Percentiles rank a stretch among this genome's conserved stretches.
Conservation (phyloP, 1,140 invertebrate species). For the Drosophila carrolli region DNA sequence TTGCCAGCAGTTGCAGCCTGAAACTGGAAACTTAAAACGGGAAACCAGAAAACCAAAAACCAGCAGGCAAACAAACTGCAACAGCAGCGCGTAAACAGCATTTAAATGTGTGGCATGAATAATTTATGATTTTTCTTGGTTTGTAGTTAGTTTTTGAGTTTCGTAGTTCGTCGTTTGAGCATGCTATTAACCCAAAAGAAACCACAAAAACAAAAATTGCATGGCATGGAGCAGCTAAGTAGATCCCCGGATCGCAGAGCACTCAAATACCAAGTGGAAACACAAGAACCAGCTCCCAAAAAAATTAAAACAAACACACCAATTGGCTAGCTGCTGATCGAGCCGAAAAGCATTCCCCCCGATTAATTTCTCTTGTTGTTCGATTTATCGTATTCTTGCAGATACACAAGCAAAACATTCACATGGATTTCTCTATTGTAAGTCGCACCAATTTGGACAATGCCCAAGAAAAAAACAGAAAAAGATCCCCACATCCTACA, state of each 20-base stretch:
- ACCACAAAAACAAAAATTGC: slow-evolving; percentile 23
- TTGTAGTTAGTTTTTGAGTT: slow-evolving; percentile 43
- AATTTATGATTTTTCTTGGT: slow-evolving; percentile 69
- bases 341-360: slow-evolving; percentile 49
- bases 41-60: slow-evolving; percentile 18
- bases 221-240: slow-evolving; percentile 33
- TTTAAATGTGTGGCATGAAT: slow-evolving; percentile 75
- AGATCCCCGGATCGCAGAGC: slow-evolving; percentile 26
- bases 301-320: slow-evolving; percentile 23
- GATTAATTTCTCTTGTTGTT: slow-evolving; percentile 78
- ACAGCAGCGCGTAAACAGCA: slow-evolving; percentile 52
- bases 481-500: slow-evolving; percentile 39
- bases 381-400: slow-evolving; percentile 83
- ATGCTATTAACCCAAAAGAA: slow-evolving; percentile 33
- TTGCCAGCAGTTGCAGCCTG: slow-evolving; percentile 60
- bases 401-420: slow-evolving; percentile 84
- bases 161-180: slow-evolving; percentile 34
- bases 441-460: slow-evolving; percentile 76
- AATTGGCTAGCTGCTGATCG: slow-evolving; percentile 38
- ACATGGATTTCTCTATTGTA: slow-evolving; percentile 84
- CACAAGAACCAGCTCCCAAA: slow-evolving; percentile 40
- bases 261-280: slow-evolving; percentile 4
- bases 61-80: slow-evolving; percentile 43
- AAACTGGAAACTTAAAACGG: slow-evolving; percentile 11
- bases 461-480: slow-evolving; percentile 41